Conservation (phyloP, 2,113 vertebrate species). For the Nyctibius bracteatus region DNA sequence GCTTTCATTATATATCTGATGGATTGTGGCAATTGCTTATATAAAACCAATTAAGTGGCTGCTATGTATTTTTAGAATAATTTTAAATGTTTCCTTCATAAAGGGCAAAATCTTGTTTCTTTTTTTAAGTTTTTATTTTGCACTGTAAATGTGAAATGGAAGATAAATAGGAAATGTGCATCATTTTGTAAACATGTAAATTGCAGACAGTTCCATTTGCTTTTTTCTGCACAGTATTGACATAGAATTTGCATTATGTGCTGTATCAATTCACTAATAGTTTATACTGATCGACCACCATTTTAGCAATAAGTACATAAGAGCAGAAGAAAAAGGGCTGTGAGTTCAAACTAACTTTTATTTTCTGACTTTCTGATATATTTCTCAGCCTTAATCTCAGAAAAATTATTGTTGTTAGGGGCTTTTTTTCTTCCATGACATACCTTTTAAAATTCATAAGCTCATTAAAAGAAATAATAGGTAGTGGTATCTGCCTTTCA, state of each 20-base stretch:
- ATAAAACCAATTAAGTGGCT: not conserved
- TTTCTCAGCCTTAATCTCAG: not conserved
- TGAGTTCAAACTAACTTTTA: not conserved
- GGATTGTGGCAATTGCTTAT: not conserved
- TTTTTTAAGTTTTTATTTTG: not conserved
- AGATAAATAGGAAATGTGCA: not conserved
- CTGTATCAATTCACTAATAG: not conserved
- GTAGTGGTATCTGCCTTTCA: not conserved
- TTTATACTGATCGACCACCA: not conserved
- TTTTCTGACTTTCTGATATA: not conserved
- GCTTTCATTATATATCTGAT: not conserved
- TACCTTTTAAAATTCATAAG: not conserved
- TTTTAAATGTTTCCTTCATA: not conserved
- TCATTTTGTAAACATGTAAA: not conserved
- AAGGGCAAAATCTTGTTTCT: not conserved
- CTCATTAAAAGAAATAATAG: not conserved
- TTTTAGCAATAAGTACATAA: not conserved
- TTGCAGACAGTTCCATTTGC: not conserved
- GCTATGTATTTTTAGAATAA: not conserved
- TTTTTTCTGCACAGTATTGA: not conserved
- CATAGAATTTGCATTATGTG: not conserved
- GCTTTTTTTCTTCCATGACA: not conserved
- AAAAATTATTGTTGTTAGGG: not conserved
- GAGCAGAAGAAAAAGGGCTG: not conserved
- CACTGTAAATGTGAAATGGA: not conserved